Evolutionary conservation across 1,140 invertebrate genomes (phyloP).

Genomic region (Coelopa frigida): DNA sequence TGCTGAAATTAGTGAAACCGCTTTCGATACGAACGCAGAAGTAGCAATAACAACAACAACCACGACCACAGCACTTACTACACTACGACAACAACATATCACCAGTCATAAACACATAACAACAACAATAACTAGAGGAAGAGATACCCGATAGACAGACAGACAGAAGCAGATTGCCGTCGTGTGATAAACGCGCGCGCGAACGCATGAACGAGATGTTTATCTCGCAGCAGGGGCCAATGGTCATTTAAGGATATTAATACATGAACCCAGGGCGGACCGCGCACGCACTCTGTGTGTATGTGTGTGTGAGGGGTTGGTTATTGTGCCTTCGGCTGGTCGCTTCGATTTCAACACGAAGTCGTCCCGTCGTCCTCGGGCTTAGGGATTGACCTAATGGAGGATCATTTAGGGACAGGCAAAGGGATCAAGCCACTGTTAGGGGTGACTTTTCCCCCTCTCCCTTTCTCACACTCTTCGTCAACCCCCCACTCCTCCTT

Average conservation of each 20-base stretch:
- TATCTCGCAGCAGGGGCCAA: slow-evolving; percentile 11
- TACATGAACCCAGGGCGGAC: background rate
- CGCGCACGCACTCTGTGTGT: no score
- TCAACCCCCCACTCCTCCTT: no score
- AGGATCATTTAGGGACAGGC: background rate
- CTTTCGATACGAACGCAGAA: no score
- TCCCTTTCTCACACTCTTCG: no score
- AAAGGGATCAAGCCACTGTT: no score
- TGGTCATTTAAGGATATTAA: background rate
- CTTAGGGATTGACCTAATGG: slow-evolving; percentile 4
- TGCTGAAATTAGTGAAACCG: no score
- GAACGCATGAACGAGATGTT: slow-evolving; percentile 8
- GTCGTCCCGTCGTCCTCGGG: slow-evolving; percentile 1
- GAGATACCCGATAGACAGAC: slow-evolving; percentile 2
- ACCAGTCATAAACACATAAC: slow-evolving; percentile 2
- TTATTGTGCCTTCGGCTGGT: background rate
- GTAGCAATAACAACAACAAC: no score
- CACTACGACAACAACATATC: background rate
- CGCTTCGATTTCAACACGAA: slow-evolving; percentile 1
- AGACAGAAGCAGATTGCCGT: background rate
- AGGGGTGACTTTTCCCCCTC: no score
- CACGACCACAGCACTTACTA: no score
- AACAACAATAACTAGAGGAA: background rate
- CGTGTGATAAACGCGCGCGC: background rate
- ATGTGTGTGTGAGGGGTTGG: no score